These are phyloP conservation scores for Drosophila sordidula DNA, from an alignment of 2,888 invertebrate species.

Conservation along the genomic window DNA sequence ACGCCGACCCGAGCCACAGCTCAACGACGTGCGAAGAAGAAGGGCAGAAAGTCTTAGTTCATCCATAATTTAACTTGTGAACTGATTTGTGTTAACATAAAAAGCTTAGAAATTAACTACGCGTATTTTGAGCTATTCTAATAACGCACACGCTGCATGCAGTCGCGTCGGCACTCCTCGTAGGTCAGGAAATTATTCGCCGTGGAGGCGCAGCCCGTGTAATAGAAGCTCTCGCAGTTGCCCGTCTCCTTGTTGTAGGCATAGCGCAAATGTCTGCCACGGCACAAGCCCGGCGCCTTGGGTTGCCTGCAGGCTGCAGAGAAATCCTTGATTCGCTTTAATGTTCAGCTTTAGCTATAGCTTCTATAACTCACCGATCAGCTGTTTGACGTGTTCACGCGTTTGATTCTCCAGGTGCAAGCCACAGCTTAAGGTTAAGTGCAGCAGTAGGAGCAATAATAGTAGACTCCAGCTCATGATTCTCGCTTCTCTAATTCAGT, in stretches of 20 bases:
- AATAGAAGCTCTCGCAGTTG: slow-evolving; percentile 80
- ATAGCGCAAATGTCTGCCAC: slow-evolving; percentile 74
- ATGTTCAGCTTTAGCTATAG: too few species aligned
- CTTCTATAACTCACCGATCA: slow-evolving; percentile 45
- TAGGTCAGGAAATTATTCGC: slow-evolving; percentile 79
- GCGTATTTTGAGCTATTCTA: slow-evolving; percentile 23
- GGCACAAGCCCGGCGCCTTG: slow-evolving; percentile 74
- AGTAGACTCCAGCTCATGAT: slow-evolving; percentile 26
- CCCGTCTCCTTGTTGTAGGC: slow-evolving; percentile 75
- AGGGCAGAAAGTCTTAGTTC: slow-evolving; percentile 7
- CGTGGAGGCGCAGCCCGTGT: slow-evolving; percentile 79
- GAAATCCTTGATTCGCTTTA: too few species aligned
- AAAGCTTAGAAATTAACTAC: slow-evolving; percentile 4
- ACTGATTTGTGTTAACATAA: slow-evolving; percentile 1
- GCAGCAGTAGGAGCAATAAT: slow-evolving; percentile 34
- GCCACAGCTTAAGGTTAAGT: not conserved
- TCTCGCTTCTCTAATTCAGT: not conserved
- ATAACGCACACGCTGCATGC: slow-evolving; percentile 77
- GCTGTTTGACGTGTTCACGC: slow-evolving; percentile 37
- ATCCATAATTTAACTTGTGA: slow-evolving; percentile 2
- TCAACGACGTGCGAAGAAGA: slow-evolving; percentile 8
- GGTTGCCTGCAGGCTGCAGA: slow-evolving; percentile 73
- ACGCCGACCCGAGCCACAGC: not conserved
- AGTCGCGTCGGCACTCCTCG: slow-evolving; percentile 81
- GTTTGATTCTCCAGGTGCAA: slow-evolving; percentile 63